These are phyloP conservation scores for Urocynchramus pylzowi DNA, from an alignment of 2,113 vertebrate genomes.

Conservation along the genomic window DNA sequence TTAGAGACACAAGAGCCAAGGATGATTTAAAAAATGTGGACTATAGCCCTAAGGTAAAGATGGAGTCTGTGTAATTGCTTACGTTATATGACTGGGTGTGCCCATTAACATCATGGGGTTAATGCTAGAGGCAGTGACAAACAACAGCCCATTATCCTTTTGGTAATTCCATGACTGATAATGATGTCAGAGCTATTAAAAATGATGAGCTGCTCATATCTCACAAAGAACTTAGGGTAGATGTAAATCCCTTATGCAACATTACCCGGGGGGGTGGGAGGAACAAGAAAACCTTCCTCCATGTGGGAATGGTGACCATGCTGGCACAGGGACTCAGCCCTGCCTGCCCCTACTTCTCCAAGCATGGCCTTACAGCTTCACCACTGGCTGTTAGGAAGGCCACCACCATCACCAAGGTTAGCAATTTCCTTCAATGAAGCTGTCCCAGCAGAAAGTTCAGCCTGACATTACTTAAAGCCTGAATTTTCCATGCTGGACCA, in stretches of 20 bases:
- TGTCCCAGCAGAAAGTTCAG: neutral
- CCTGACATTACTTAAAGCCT: neutral
- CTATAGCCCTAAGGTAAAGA: neutral
- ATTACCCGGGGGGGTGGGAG: neutral
- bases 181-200: neutral
- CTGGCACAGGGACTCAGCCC: neutral
- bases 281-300: neutral
- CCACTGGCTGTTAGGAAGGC: neutral
- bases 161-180: neutral
- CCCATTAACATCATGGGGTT: neutral
- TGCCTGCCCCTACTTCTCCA: neutral
- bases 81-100: fast-evolving
- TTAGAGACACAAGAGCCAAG: neutral
- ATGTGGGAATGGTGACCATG: fast-evolving
- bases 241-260: neutral
- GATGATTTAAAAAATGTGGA: neutral
- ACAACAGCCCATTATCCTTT: neutral
- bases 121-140: neutral
- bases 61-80: neutral
- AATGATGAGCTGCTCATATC: neutral
- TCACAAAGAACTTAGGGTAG: neutral
- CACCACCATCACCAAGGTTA: neutral
- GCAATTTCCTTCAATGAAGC: neutral
- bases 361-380: neutral
- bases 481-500: fast-evolving